A percentile compares a stretch with the other conserved stretches of the same genome.
These are phyloP conservation scores for Lepus timidus DNA, from an alignment of 2,113 vertebrate genomes.

Conservation along the genomic window DNA sequence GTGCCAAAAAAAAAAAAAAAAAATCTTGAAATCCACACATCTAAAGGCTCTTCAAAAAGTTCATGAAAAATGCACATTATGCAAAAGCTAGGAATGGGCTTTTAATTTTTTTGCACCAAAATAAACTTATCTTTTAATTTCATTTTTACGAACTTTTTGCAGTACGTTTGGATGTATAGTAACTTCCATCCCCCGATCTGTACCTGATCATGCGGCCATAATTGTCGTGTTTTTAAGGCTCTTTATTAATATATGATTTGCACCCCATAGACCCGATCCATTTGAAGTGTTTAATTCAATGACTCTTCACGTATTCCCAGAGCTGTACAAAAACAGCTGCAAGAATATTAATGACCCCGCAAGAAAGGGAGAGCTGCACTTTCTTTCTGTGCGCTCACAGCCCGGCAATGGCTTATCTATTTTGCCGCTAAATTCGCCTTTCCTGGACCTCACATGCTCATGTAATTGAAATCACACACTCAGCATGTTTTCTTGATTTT, in stretches of 20 bases:
- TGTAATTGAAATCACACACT: background rate
- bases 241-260: background rate
- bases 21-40: too few relatives aligned
- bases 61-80: too few relatives aligned
- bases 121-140: too few relatives aligned
- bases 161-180: too few relatives aligned
- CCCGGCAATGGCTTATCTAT: background rate
- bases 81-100: too few relatives aligned
- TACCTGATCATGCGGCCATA: background rate
- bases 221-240: background rate
- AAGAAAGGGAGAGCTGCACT: too few relatives aligned
- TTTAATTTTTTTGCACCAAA: too few relatives aligned
- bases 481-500: background rate
- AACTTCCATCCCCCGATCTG: background rate
- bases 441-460: background rate
- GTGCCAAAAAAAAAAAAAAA: background rate
- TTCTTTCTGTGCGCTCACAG: too few relatives aligned
- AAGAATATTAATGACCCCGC: slow-evolving; percentile 23
- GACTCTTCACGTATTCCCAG: background rate
- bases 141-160: too few relatives aligned
- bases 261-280: background rate
- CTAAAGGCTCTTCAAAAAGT: too few relatives aligned
- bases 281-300: background rate
- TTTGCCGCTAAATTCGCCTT: background rate
- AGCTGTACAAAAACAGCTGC: background rate